phyloP scores from a whole-genome alignment of 1,140 invertebrate genomes.

The Oryctes rhinoceros region DNA sequence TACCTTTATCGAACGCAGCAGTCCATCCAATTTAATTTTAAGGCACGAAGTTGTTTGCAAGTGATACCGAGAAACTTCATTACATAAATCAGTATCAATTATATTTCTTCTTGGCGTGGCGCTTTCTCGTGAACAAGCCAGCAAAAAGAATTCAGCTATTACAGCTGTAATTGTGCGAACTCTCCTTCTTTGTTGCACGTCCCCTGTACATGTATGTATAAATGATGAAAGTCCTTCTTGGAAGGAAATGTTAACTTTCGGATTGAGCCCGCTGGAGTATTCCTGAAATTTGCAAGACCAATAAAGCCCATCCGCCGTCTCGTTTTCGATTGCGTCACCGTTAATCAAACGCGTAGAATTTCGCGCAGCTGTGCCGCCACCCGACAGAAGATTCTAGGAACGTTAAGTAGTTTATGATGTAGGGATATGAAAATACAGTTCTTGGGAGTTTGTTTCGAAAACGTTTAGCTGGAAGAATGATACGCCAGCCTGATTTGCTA shows the following conservation, averaged over 20 bases:
- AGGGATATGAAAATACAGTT: not conserved
- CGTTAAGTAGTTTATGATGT: not conserved
- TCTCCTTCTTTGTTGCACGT: not conserved
- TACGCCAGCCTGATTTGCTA: too few species aligned
- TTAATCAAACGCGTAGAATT: not conserved
- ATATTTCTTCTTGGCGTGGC: conserved; percentile 14
- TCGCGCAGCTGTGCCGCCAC: not conserved
- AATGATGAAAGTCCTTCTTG: conserved; percentile 6
- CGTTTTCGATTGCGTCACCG: not conserved
- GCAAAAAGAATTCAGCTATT: not conserved
- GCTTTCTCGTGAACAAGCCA: conserved; percentile 5
- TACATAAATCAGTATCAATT: conserved; percentile 20
- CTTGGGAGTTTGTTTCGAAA: not conserved
- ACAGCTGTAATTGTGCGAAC: conserved; percentile 8
- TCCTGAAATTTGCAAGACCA: not conserved
- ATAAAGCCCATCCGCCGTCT: not conserved
- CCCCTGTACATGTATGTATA: not conserved
- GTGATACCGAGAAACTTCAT: conserved; percentile 11
- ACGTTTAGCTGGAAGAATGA: too few species aligned
- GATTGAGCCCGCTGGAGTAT: not conserved
- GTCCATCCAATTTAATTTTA: not conserved
- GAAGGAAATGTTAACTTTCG: not conserved
- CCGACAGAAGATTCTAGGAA: not conserved
- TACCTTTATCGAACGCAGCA: not conserved
- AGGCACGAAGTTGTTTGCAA: conserved; percentile 2